phyloP scores from a whole-genome alignment of 2,113 vertebrate species.

The Ailuropoda melanoleuca region DNA sequence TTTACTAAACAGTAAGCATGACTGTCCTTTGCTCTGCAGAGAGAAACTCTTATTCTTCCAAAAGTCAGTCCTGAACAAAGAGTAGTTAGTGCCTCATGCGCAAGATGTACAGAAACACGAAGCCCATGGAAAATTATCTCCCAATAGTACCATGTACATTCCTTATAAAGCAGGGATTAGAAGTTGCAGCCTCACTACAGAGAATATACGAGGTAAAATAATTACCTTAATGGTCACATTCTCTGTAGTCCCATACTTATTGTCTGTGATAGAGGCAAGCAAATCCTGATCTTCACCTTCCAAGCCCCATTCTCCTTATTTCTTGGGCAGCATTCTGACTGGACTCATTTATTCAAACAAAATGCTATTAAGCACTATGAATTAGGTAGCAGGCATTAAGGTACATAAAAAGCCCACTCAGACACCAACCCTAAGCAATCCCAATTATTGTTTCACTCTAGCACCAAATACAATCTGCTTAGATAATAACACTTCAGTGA shows the following conservation, averaged over 20 bases:
- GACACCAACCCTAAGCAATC: background rate
- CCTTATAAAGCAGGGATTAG: background rate
- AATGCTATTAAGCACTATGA: background rate
- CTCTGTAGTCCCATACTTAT: background rate
- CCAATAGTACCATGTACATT: background rate
- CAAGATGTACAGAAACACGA: background rate
- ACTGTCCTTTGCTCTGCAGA: background rate
- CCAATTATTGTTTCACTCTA: background rate
- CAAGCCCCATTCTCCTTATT: slow-evolving; percentile 26
- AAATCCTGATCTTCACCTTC: background rate
- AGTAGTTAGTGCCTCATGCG: background rate
- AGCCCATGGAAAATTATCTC: background rate
- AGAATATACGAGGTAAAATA: slow-evolving; percentile 14
- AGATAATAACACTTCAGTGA: background rate
- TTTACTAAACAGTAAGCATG: slow-evolving; percentile 8
- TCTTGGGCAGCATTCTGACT: background rate
- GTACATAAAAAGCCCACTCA: background rate
- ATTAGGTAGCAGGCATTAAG: background rate
- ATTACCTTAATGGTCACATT: slow-evolving; percentile 1
- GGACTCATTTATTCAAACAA: slow-evolving; percentile 21
- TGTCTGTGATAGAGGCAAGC: background rate
- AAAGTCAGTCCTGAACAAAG: slow-evolving; percentile 11
- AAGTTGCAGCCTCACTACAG: slow-evolving; percentile 6
- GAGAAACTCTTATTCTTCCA: background rate
- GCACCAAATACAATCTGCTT: background rate